Base-by-base conservation (phyloP, 2,888 invertebrate genomes). In the Rhynchonema sp. region DNA sequence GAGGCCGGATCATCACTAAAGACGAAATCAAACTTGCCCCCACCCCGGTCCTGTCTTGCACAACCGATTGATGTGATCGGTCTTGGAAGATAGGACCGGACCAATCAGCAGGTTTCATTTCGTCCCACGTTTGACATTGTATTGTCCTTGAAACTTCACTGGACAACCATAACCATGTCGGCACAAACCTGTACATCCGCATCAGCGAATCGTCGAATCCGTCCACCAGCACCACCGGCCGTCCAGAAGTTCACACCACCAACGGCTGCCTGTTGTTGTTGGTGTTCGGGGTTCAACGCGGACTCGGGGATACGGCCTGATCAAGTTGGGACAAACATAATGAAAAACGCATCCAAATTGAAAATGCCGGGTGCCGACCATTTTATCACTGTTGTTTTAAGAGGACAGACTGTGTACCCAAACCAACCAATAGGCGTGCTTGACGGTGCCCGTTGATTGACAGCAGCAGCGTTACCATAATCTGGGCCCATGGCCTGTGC, bases 131-230 rank as follows among this genome's bases (percentile, higher is more conserved):
- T 38, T 38, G 13, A 38, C 38, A 20, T 20, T 38, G 20, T 38
- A 38, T 9, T 13, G 20, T 13, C 20, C 9, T 20, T 38, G 38
- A 38, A 38, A 38, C 20, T 38, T 38, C 9, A 38, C 38, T n/a
- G n/a, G n/a, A n/a, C n/a, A n/a, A n/a, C n/a, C n/a, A n/a, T n/a
- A n/a, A n/a, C n/a, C 20, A 49, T 20, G 49, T n/a, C 3, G n/a
- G 23, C 23, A n/a, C 49, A 13, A n/a, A 55, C 53, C 60, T 60
- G 58, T 17, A 49, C 55, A 20, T 57, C 30, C 2, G 30, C 53
- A 30, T 58, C 58, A 29, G 52, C 23, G 30, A 58, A 58, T 6
- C 58, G 58, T n/a, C 46, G 46, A 29, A 58, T 58, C 2, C 58
- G 49, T 3, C 58, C 58, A 46, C 58, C 58, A 27, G 46, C 28